Percentiles rank a stretch among this genome's conserved stretches.
Evolutionary conservation across 2,888 invertebrate species (phyloP).

Genomic region (Ectemnius continuus): DNA sequence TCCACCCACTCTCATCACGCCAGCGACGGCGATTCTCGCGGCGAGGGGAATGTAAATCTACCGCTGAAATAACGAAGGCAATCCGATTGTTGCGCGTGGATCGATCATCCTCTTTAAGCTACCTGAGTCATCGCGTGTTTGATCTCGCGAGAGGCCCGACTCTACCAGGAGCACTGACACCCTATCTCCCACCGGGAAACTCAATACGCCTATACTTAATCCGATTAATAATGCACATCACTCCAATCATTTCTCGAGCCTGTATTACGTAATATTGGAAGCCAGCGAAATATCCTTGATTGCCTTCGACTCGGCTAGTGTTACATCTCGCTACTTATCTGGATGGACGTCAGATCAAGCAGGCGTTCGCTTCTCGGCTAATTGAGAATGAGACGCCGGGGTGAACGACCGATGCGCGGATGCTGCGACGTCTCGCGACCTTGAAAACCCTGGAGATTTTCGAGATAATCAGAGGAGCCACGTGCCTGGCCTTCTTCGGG

Average conservation of each 20-base stretch:
- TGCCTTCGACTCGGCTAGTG: no score
- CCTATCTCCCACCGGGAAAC: background rate
- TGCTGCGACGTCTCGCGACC: background rate
- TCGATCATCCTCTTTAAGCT: slow-evolving; percentile 14
- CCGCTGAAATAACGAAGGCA: slow-evolving; percentile 13
- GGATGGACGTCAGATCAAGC: no score
- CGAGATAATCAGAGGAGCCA: slow-evolving; percentile 17
- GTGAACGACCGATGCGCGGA: background rate
- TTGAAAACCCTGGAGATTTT: slow-evolving; percentile 23
- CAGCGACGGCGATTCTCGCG: background rate
- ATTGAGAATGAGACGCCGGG: no score
- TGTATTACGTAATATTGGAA: background rate
- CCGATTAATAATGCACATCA: slow-evolving; percentile 1
- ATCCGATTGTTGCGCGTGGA: slow-evolving; percentile 19
- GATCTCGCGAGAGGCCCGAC: background rate
- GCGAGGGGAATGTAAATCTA: slow-evolving; percentile 38
- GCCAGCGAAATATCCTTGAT: background rate
- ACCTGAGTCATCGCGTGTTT: background rate
- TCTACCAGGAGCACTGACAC: background rate
- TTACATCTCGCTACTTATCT: no score
- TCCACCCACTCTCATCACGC: slow-evolving; percentile 37
- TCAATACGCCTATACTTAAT: slow-evolving; percentile 2
- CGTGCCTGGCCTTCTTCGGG: slow-evolving; percentile 33
- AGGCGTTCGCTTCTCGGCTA: no score
- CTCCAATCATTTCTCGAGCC: background rate